These are phyloP conservation scores for Ivindomyrus marchei DNA, from an alignment of 2,113 vertebrate genomes.

Conservation along the genomic window DNA sequence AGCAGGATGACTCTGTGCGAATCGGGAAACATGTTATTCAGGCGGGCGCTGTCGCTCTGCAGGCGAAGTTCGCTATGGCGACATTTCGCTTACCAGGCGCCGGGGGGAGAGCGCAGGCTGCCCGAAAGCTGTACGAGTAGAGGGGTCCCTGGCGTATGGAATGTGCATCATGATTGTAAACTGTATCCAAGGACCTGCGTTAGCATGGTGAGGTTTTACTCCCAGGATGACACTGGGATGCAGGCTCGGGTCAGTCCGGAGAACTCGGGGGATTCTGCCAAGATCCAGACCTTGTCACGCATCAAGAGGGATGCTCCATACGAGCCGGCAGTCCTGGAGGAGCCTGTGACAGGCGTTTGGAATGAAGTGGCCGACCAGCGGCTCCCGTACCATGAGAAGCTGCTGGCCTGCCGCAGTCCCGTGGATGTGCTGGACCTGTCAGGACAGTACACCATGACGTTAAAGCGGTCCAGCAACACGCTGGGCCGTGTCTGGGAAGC, in stretches of 20 bases:
- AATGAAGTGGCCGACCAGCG: rapidly evolving
- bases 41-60: conserved; percentile 25
- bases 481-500: conserved; percentile 65
- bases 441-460: conserved; percentile 25
- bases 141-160: not conserved
- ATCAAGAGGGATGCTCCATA: not conserved
- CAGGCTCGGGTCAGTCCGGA: not conserved
- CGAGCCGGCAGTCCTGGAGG: not conserved
- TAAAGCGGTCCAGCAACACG: conserved; percentile 49
- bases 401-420: conserved; percentile 60
- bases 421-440: conserved; percentile 71
- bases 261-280: not conserved
- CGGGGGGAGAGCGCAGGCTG: not conserved
- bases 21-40: conserved; percentile 36
- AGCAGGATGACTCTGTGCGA: conserved; percentile 36
- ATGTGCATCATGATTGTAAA: not conserved
- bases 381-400: conserved; percentile 33
- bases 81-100: not conserved
- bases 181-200: not conserved
- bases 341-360: not conserved
- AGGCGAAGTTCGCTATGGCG: conserved; percentile 29
- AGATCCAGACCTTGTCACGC: not conserved
- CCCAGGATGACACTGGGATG: not conserved
- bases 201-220: conserved; percentile 36
- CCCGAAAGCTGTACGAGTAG: not conserved